Evolutionary conservation across 2,888 invertebrate species (phyloP).

Genomic region (Stenodera caucasica): DNA sequence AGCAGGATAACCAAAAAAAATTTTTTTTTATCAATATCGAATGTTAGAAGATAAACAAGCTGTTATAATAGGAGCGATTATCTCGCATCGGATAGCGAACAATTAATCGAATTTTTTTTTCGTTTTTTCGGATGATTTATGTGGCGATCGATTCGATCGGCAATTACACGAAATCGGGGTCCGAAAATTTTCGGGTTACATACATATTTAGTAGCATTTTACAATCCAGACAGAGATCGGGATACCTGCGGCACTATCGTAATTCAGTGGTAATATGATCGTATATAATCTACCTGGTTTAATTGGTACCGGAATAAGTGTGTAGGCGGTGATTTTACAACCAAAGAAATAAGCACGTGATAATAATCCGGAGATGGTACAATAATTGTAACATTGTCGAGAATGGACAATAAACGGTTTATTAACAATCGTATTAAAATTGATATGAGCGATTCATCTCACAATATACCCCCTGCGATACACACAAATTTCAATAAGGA

Average conservation of each 20-base stretch:
- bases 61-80: conserved; percentile 10
- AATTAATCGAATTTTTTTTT: conserved; percentile 11
- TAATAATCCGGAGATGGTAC: conserved; percentile 23
- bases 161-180: conserved; percentile 38
- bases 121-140: not conserved
- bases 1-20: too few relatives aligned
- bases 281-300: conserved; percentile 49
- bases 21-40: too few relatives aligned
- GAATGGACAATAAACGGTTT: conserved; percentile 23
- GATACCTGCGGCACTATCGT: conserved; percentile 42
- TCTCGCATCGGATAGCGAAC: conserved; percentile 12
- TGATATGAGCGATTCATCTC: conserved; percentile 1
- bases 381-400: conserved; percentile 33
- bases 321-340: conserved; percentile 43
- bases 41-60: not conserved
- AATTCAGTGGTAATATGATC: conserved; percentile 52
- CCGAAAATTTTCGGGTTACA: too few relatives aligned
- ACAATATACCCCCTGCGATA: conserved; percentile 22
- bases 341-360: not conserved
- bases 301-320: conserved; percentile 48
- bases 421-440: conserved; percentile 24
- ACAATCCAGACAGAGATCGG: conserved; percentile 41
- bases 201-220: conserved; percentile 41
- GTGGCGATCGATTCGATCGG: conserved; percentile 18
- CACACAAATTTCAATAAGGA: conserved; percentile 20